These are phyloP conservation scores for Tethya wilhelma DNA, from an alignment of 37 sponge, comb jelly and placozoan genomes.

Conservation along the genomic window DNA sequence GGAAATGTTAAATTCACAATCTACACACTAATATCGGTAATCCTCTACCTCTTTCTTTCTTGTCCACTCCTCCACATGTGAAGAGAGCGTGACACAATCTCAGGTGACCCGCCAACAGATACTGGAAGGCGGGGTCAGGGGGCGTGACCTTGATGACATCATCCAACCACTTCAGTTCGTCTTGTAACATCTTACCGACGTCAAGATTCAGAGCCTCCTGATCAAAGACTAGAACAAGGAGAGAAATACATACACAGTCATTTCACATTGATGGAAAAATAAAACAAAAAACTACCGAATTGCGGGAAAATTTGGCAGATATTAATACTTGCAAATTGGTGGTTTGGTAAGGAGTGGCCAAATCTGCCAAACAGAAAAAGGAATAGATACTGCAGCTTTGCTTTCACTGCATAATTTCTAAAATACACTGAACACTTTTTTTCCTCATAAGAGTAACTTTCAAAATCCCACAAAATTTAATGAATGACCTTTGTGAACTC, in stretches of 20 bases:
- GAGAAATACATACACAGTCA: too few relatives aligned
- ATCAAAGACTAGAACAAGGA: slow-evolving; percentile 23
- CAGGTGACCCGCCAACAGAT: slow-evolving; percentile 88
- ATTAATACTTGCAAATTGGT: too few relatives aligned
- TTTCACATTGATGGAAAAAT: too few relatives aligned
- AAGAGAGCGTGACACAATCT: slow-evolving; percentile 71
- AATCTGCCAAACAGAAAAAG: not conserved
- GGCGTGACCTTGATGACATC: slow-evolving; percentile 11
- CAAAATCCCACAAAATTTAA: too few relatives aligned
- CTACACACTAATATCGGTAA: not conserved
- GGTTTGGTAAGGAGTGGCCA: too few relatives aligned
- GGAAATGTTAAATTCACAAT: not conserved
- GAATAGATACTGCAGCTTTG: not conserved
- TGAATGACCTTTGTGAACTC: too few relatives aligned
- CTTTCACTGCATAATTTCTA: too few relatives aligned
- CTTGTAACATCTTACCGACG: slow-evolving; percentile 42
- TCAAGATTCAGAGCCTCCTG: slow-evolving; percentile 61
- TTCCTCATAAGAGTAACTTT: too few relatives aligned
- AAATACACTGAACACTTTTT: too few relatives aligned
- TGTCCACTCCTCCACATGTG: slow-evolving; percentile 79
- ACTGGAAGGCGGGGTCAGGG: slow-evolving; percentile 34
- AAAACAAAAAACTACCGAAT: too few relatives aligned
- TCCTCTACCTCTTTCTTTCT: slow-evolving; percentile 32
- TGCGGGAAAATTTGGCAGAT: too few relatives aligned
- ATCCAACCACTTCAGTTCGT: slow-evolving; percentile 72